Evolutionary conservation across 2,113 vertebrate species (phyloP).

Genomic region (Eudyptes chrysolophus): DNA sequence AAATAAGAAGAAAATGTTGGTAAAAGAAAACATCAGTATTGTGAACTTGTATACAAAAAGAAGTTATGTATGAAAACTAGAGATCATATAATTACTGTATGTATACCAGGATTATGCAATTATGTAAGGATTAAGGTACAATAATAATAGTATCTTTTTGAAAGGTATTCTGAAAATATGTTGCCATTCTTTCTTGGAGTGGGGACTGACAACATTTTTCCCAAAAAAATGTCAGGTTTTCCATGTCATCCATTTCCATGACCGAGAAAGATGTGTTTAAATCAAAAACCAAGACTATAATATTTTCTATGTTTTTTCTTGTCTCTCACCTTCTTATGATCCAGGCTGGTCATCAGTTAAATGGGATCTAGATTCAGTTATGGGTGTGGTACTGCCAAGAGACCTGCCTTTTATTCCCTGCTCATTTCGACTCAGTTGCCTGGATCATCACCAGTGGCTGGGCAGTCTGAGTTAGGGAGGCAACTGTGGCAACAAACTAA

Average conservation of each 20-base stretch:
- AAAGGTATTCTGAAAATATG: neutral
- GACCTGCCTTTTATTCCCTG: neutral
- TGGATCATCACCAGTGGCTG: neutral
- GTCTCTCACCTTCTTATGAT: neutral
- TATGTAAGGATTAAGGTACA: neutral
- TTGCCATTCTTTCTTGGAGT: neutral
- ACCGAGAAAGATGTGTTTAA: neutral
- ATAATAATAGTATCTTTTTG: neutral
- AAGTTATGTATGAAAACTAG: neutral
- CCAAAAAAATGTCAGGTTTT: neutral
- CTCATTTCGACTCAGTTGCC: neutral
- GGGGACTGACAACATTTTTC: neutral
- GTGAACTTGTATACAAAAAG: neutral
- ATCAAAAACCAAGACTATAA: neutral
- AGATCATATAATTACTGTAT: neutral
- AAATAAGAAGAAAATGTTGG: neutral
- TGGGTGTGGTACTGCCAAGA: neutral
- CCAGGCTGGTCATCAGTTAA: neutral
- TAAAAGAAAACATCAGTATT: neutral
- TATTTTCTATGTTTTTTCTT: neutral
- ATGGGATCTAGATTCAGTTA: neutral
- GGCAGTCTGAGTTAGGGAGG: neutral
- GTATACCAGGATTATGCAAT: neutral
- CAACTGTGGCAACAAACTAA: neutral
- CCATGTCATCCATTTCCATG: neutral